phyloP scores from a whole-genome alignment of 2,888 invertebrate genomes.

The Argyra leucocephala region DNA sequence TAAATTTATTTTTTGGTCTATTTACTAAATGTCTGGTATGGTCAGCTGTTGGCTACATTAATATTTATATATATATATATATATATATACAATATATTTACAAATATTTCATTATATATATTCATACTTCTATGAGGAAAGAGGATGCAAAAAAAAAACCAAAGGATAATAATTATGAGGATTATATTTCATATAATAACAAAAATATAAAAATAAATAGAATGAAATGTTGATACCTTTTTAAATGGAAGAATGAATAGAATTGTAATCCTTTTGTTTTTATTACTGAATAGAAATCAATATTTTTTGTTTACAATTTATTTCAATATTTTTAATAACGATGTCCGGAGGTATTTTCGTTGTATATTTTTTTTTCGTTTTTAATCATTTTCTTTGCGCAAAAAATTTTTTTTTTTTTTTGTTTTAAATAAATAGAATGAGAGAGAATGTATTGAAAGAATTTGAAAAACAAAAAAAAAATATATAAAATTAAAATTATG shows the following conservation, averaged over 20 bases:
- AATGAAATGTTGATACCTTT: not conserved
- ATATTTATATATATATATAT: too few species aligned
- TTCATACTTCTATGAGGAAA: not conserved
- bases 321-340: too few species aligned
- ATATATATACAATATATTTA: too few species aligned
- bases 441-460: too few species aligned
- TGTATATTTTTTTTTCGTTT: not conserved
- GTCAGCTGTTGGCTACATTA: not conserved
- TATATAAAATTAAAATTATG: too few species aligned
- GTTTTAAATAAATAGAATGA: too few species aligned
- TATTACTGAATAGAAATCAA: not conserved
- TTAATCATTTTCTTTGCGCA: not conserved
- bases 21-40: constrained; percentile 3
- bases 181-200: not conserved
- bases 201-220: not conserved
- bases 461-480: too few species aligned
- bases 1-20: not conserved
- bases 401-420: too few species aligned
- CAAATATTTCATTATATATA: too few species aligned
- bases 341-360: not conserved
- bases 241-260: too few species aligned
- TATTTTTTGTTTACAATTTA: not conserved
- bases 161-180: not conserved
- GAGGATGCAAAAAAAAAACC: not conserved
- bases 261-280: not conserved